Percentiles rank a stretch among this genome's conserved stretches.
Evolutionary conservation across 2,888 invertebrate genomes (phyloP).

Genomic region (Beris morrisii): DNA sequence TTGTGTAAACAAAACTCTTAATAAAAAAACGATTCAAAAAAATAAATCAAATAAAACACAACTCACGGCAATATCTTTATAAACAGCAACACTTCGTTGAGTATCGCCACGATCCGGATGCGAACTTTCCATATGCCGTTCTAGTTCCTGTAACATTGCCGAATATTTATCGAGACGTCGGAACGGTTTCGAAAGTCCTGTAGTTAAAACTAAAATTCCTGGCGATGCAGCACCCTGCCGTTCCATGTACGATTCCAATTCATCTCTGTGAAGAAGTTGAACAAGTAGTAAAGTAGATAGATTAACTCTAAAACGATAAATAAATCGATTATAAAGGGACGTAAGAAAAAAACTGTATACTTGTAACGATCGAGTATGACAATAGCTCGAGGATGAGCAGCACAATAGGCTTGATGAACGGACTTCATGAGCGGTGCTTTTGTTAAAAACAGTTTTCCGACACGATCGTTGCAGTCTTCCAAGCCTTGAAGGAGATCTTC

Average conservation of each 20-base stretch:
- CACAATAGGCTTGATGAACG: constrained; percentile 87
- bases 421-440: constrained; percentile 80
- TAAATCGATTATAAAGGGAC: constrained; percentile 19
- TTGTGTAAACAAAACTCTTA: no score
- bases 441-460: constrained; percentile 86
- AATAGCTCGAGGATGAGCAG: constrained; percentile 92
- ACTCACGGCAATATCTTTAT: constrained; percentile 90
- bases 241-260: constrained; percentile 85
- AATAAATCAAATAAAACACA: constrained; percentile 14
- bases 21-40: no score
- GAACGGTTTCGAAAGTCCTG: constrained; percentile 93
- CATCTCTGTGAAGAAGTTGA: constrained; percentile 63
- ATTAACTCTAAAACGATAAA: constrained; percentile 28
- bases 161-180: constrained; percentile 93
- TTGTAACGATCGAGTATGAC: constrained; percentile 90
- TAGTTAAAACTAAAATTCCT: constrained; percentile 86
- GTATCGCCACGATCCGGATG: constrained; percentile 96
- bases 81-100: constrained; percentile 91
- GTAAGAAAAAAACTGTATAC: constrained; percentile 59
- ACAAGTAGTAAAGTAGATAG: constrained; percentile 31
- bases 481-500: constrained; percentile 76
- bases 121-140: constrained; percentile 92
- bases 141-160: constrained; percentile 90
- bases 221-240: constrained; percentile 81
- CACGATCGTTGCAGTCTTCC: constrained; percentile 82